A percentile compares a stretch with the other conserved stretches of the same genome.
These are phyloP conservation scores for Crotophaga sulcirostris DNA, from an alignment of 2,113 vertebrate species.

Conservation along the genomic window DNA sequence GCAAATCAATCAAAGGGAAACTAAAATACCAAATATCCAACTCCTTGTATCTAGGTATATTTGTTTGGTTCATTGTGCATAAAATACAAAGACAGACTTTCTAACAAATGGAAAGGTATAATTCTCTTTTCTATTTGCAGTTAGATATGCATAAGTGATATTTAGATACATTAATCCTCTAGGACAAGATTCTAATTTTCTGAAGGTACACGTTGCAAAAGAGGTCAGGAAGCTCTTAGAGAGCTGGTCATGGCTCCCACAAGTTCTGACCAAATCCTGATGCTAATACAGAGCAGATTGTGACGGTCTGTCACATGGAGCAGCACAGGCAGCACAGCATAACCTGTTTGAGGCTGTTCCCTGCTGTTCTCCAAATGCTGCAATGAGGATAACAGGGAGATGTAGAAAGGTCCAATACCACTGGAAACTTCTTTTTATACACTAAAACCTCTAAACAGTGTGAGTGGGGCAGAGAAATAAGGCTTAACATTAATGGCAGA, in stretches of 20 bases:
- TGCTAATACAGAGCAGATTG: not conserved
- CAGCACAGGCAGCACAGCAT: not conserved
- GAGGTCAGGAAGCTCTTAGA: not conserved
- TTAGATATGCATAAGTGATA: not conserved
- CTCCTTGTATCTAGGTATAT: not conserved
- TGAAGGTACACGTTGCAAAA: not conserved
- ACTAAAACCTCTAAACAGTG: not conserved
- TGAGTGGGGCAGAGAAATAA: not conserved
- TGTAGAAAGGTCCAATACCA: not conserved
- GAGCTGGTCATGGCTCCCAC: not conserved
- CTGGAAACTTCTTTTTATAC: not conserved
- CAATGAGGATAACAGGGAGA: not conserved
- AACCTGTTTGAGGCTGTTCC: not conserved
- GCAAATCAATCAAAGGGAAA: not conserved
- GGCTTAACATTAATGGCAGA: not conserved
- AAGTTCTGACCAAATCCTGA: not conserved
- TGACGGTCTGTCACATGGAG: not conserved
- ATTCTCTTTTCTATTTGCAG: not conserved
- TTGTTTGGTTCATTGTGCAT: accelerated
- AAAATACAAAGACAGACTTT: not conserved
- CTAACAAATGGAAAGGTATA: not conserved
- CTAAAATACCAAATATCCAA: not conserved
- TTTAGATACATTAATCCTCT: not conserved
- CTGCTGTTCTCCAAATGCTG: not conserved
- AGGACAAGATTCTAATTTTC: not conserved